These are phyloP conservation scores for Brachionus manjavacas DNA, from an alignment of 1,140 invertebrate genomes.

Conservation along the genomic window DNA sequence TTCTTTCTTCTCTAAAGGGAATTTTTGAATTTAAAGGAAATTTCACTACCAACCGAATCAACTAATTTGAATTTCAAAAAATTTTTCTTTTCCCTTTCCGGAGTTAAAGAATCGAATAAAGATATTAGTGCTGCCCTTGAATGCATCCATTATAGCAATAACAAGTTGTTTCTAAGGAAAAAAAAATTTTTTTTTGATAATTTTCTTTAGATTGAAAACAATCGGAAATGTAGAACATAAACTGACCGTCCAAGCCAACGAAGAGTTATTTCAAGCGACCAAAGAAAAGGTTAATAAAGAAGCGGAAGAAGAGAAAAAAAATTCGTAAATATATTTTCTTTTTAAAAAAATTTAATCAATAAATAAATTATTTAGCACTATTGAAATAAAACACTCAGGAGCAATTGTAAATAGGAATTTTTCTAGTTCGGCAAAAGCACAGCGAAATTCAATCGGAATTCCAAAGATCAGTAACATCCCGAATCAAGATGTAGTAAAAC, in stretches of 20 bases:
- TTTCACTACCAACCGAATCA: conserved; percentile 2
- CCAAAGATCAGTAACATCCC: neutral
- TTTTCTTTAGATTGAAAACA: conserved; percentile 22
- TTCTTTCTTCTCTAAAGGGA: neutral
- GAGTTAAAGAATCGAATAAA: conserved; percentile 37
- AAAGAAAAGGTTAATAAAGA: conserved; percentile 42
- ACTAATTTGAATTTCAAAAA: conserved; percentile 14
- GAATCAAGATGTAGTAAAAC: neutral
- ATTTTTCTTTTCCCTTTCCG: conserved; percentile 25
- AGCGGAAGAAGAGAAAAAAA: conserved; percentile 43
- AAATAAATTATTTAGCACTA: neutral
- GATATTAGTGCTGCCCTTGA: conserved; percentile 22
- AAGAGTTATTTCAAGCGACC: conserved; percentile 43
- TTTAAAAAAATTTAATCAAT: neutral
- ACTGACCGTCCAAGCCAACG: conserved; percentile 41
- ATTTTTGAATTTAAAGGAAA: neutral
- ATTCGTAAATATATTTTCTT: conserved; percentile 22
- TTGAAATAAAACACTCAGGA: conserved; percentile 35
- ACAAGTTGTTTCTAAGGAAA: neutral
- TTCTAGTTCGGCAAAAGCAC: neutral
- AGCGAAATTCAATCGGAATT: neutral
- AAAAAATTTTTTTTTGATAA: neutral
- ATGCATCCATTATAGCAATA: neutral
- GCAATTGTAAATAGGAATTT: neutral
- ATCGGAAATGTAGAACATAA: conserved; percentile 41